Percentiles rank a stretch among this genome's conserved stretches.
Evolutionary conservation across 2,888 invertebrate species (phyloP).

Genomic region (Gnatocerus cornutus): DNA sequence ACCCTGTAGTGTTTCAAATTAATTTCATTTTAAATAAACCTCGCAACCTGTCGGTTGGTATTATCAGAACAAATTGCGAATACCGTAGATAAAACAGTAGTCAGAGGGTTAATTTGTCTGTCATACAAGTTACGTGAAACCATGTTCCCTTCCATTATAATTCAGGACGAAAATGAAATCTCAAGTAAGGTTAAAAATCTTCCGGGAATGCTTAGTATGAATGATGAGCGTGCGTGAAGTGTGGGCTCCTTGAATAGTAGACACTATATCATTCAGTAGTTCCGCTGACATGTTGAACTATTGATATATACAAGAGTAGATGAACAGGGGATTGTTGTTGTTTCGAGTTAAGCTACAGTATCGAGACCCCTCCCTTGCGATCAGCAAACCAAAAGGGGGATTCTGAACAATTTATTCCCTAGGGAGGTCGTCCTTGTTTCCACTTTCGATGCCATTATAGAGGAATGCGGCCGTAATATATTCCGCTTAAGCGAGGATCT

Average conservation of each 20-base stretch:
- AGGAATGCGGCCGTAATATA: constrained; percentile 57
- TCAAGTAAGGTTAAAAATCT: constrained; percentile 20
- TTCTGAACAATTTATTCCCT: constrained; percentile 56
- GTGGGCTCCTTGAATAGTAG: constrained; percentile 32
- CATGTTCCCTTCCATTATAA: no score
- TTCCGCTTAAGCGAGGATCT: constrained; percentile 56
- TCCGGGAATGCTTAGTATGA: constrained; percentile 31
- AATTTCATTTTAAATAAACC: not conserved
- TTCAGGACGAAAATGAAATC: constrained; percentile 5
- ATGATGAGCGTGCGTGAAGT: constrained; percentile 45
- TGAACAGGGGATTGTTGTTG: constrained; percentile 46
- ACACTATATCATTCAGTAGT: constrained; percentile 43
- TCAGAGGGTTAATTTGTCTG: not conserved
- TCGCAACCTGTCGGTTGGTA: not conserved
- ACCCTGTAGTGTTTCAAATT: not conserved
- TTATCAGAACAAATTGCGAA: not conserved
- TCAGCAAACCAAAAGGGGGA: constrained; percentile 44
- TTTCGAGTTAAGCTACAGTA: constrained; percentile 47
- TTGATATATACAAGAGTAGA: constrained; percentile 47
- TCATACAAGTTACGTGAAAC: not conserved
- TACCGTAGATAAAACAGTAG: not conserved
- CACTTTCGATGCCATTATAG: constrained; percentile 63
- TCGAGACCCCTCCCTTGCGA: constrained; percentile 46
- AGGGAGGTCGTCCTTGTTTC: constrained; percentile 61
- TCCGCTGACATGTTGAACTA: constrained; percentile 50